Base-by-base conservation (phyloP, 2,797 vertebrate species). In the Phoxinus dragarum region DNA sequence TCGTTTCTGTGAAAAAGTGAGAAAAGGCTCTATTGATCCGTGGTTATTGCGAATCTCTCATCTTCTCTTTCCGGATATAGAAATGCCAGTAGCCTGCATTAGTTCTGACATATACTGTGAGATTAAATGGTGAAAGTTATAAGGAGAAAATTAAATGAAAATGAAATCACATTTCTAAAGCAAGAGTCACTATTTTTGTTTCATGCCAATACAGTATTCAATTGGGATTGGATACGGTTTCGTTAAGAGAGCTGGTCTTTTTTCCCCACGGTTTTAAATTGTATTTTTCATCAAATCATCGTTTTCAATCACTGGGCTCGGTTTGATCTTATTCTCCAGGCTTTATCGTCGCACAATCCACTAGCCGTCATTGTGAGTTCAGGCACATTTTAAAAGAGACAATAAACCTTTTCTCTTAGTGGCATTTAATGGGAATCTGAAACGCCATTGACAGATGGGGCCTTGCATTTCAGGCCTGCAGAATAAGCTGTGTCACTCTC, bases 371-470 rank as follows among this genome's bases (percentile, higher is more conserved):
- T 86, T 80, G 79, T 79, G 84, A 81, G 75, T 85, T 85, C 80
- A 84, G 89, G 82, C 86, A 80, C 75, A 81, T 68, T 82, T 84
- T 84, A 68, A 64, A 80, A 80, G 80, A 81, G 61, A 69, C 76
- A 81, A 77, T 77, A 84, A 86, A 89, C 67, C 80, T 59, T 75
- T 77, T 71, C 68, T 79, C 59, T 85, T 84, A 76, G 84, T 85
- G 82, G 84, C 80, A 86, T 81, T 81, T 87, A 67, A 80, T 40
- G 66, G 66, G 44, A 84, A 86, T 82, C 84, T 86, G 69, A 77
- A 87, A 82, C 86, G 66, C 27, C 69, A 77, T 64, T 89, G 86
- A 90, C 88, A 90, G 90, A 90, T 90, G 90, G 88, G 87, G 74
- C 82, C 68, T 86, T 86, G 76, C 75, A 85, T 88, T 77, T 71